Conservation (phyloP, 2,113 vertebrate species). For the Spea multiplicata region DNA sequence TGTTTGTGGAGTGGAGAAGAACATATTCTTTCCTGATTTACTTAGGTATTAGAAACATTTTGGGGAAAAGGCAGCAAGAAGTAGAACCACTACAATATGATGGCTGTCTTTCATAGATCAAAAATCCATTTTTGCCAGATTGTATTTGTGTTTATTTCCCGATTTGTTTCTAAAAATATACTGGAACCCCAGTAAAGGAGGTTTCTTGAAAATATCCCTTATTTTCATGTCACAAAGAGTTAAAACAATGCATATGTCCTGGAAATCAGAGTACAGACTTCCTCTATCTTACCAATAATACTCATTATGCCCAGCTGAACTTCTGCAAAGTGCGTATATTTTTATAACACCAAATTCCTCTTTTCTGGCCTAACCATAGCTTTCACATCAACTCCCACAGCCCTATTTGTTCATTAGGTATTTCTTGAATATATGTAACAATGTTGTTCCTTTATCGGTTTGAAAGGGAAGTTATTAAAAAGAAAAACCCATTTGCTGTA, state of each 20-base stretch:
- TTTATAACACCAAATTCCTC: conserved; percentile 45
- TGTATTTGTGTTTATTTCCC: too few relatives aligned
- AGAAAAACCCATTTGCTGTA: too few relatives aligned
- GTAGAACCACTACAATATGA: too few relatives aligned
- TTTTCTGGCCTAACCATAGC: conserved; percentile 54
- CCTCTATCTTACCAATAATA: conserved; percentile 61
- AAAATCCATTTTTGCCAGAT: too few relatives aligned
- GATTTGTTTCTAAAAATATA: conserved; percentile 45
- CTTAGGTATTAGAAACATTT: too few relatives aligned
- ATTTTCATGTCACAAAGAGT: conserved; percentile 63
- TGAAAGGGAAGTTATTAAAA: too few relatives aligned
- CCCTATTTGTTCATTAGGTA: not conserved
- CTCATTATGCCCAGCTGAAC: conserved; percentile 51
- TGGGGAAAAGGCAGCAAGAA: too few relatives aligned
- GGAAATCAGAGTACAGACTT: conserved; percentile 68
- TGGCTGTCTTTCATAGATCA: too few relatives aligned
- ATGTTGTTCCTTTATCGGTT: too few relatives aligned
- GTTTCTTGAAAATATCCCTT: conserved; percentile 77
- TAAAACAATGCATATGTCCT: conserved; percentile 66
- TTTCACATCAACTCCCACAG: conserved; percentile 1
- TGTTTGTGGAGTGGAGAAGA: too few relatives aligned
- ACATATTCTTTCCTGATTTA: too few relatives aligned
- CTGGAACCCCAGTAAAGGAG: conserved; percentile 64
- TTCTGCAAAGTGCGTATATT: conserved; percentile 66
- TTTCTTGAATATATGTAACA: too few relatives aligned